Conservation (phyloP, 1,140 invertebrate species). For the Argopecten irradians region DNA sequence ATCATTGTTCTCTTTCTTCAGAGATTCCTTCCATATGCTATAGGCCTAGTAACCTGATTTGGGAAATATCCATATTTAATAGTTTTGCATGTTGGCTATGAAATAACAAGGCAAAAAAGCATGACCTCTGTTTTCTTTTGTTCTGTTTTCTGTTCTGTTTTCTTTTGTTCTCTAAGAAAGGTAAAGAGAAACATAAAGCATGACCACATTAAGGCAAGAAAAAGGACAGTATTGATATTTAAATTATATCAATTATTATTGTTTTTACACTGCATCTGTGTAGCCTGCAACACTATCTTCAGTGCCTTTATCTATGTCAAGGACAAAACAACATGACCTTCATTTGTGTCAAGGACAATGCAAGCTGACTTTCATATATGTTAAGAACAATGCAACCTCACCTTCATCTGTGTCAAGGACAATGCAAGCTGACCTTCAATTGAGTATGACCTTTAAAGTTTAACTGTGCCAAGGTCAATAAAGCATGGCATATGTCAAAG, state of each 20-base stretch:
- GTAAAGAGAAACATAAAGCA: too few species aligned
- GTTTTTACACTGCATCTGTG: too few species aligned
- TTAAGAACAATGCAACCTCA: neutral
- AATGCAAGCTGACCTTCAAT: neutral
- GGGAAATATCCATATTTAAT: neutral
- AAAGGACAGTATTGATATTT: too few species aligned
- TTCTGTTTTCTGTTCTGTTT: too few species aligned
- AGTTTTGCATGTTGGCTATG: neutral
- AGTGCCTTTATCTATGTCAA: neutral
- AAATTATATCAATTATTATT: too few species aligned
- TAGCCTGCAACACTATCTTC: too few species aligned
- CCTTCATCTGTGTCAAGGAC: neutral
- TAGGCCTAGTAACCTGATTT: neutral
- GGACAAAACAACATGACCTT: neutral
- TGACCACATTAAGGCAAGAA: too few species aligned
- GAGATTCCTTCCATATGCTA: neutral
- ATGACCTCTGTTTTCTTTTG: too few species aligned
- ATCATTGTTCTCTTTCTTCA: neutral
- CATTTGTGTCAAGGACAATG: neutral
- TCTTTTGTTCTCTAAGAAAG: too few species aligned
- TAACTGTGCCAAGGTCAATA: too few species aligned
- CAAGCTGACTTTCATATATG: neutral
- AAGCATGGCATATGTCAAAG: neutral
- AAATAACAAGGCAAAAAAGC: too few species aligned
- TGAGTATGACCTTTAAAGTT: too few species aligned